Evolutionary conservation across 2,113 vertebrate genomes (phyloP).

Genomic region (Engraulis encrasicolus): DNA sequence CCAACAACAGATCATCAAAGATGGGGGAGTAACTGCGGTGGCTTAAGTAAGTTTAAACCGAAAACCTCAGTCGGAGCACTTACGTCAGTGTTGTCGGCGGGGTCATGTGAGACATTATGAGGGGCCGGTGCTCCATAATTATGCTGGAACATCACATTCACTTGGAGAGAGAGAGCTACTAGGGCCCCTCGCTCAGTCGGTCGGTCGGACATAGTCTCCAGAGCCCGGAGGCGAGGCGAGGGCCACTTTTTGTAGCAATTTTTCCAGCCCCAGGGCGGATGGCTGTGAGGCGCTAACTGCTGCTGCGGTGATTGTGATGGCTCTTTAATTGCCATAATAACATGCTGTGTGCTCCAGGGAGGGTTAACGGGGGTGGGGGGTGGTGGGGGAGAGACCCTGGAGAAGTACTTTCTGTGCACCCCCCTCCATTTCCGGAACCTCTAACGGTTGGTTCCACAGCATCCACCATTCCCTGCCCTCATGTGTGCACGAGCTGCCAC

Average conservation of each 20-base stretch:
- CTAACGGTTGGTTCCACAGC: not conserved
- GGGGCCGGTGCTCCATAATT: not conserved
- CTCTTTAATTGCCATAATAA: constrained; percentile 12
- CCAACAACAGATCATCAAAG: not conserved
- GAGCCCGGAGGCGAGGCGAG: not conserved
- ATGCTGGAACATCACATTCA: not conserved
- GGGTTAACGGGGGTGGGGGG: constrained; percentile 9
- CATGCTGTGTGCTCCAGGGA: not conserved
- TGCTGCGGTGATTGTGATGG: not conserved
- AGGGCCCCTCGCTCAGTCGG: too few relatives aligned
- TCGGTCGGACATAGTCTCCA: not conserved
- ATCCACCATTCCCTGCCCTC: not conserved
- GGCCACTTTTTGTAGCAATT: not conserved
- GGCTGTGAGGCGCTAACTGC: not conserved
- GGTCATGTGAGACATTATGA: constrained; percentile 13
- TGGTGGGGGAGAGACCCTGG: too few relatives aligned
- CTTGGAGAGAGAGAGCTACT: too few relatives aligned
- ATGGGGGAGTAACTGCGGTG: not conserved
- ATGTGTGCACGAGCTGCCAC: not conserved
- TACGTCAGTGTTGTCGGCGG: not conserved
- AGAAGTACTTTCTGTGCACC: not conserved
- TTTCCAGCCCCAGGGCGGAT: not conserved
- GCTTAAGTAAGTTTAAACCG: not conserved
- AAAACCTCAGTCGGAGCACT: not conserved
- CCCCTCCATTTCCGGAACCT: not conserved